Percentiles rank a stretch among this genome's conserved stretches.
Conservation (phyloP, 53 echinoderm and acorn worm species). For the Arbacia lixula region DNA sequence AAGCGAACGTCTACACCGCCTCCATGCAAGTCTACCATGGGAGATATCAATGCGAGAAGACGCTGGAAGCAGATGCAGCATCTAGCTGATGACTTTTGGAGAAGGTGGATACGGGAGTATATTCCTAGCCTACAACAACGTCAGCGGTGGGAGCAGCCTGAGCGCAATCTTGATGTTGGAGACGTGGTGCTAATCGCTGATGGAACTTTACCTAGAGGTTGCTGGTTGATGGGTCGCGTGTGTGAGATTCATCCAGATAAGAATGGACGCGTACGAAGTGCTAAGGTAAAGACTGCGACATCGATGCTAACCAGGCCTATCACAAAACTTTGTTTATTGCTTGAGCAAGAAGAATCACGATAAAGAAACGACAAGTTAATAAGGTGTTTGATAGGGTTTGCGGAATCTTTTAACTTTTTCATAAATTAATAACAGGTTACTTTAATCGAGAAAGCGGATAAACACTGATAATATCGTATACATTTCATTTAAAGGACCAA, state of each 20-base stretch:
- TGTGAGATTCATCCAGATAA: constrained; percentile 37
- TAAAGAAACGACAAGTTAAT: too few species aligned
- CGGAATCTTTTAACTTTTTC: too few species aligned
- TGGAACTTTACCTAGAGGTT: constrained; percentile 46
- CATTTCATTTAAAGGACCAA: too few species aligned
- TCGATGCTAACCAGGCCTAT: constrained; percentile 44
- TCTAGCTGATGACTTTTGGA: constrained; percentile 52
- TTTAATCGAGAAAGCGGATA: too few species aligned
- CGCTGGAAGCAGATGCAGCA: constrained; percentile 65
- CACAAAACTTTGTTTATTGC: constrained; percentile 57
- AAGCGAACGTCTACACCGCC: neutral
- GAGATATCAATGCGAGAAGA: constrained; percentile 46
- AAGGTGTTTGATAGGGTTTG: too few species aligned
- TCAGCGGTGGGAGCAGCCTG: constrained; percentile 59
- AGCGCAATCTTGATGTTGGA: constrained; percentile 26
- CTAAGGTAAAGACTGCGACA: constrained; percentile 43
- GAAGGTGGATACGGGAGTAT: constrained; percentile 60
- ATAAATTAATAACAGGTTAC: too few species aligned
- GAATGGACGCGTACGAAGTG: constrained; percentile 49
- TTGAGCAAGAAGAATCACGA: constrained; percentile 19
- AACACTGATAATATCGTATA: too few species aligned
- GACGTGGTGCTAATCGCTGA: constrained; percentile 60
- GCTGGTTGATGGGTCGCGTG: constrained; percentile 58
- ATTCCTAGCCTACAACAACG: constrained; percentile 56
- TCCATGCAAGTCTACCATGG: constrained; percentile 4